Base-by-base conservation (phyloP, 2,797 vertebrate species). In the Siniperca obscura region DNA sequence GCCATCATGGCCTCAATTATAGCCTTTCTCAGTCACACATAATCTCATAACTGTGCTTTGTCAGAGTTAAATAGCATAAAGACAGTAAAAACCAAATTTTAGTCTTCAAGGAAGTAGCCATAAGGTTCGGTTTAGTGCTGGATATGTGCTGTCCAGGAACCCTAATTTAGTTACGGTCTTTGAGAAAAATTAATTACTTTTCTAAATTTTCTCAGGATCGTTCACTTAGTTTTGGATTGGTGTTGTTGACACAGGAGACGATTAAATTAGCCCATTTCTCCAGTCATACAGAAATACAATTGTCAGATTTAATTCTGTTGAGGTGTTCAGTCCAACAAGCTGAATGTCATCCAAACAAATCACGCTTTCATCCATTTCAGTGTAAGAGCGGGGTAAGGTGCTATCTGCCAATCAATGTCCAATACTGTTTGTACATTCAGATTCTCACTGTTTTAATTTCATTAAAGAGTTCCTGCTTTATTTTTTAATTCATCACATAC, bases 31-130 rank as follows among this genome's bases (percentile, higher is more conserved):
- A 66, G 72, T 83, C 79, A 82, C 79, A 48, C 79, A 85, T 89
- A 74, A 90, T 88, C 87, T 90, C 83, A 85, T 85, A 90, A 81
- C 86, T 66, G 62, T 44, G 74, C 80, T 88, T 90, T 91, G 85
- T 92, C 69, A 81, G 66, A 77, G 64, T 68, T 65, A 89, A 87
- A 85, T 19, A n/a, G 70, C 56, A 81, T 64, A 81, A 83, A 79
- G 81, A 79, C n/a, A 67, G 71, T 67, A n/a, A 75, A 86, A 90
- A 52, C n/a, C 8, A n/a, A 44, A 64, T 74, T 76, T 70, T 57
- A 64, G 52, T 80, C 67, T 71, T 59, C 25, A 48, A 57, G 59
- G 48, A 70, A 85, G 73, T 7, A 66, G 53, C 61, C 50, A 68
- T 36, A 44, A 65, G 62, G 61, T 81, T 82, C 0, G 14, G 59